phyloP scores from a whole-genome alignment of 2,888 invertebrate species.

The Aleiodes testaceus region DNA sequence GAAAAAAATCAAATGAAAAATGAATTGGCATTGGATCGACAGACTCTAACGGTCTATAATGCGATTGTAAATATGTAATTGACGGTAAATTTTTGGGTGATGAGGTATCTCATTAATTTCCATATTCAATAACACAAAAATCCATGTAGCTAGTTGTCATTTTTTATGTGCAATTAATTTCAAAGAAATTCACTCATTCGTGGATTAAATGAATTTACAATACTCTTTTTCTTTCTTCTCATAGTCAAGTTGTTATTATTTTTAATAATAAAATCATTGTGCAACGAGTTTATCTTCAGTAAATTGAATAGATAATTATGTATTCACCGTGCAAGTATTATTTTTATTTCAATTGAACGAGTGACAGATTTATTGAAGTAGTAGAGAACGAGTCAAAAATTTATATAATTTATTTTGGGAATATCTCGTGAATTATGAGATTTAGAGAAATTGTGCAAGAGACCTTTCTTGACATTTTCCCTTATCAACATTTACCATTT shows the following conservation, averaged over 20 bases:
- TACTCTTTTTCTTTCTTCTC: neutral
- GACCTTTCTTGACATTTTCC: no score
- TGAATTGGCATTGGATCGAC: slow-evolving; percentile 40
- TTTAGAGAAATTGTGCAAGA: no score
- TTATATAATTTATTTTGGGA: no score
- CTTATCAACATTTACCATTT: slow-evolving; percentile 43
- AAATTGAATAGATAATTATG: neutral
- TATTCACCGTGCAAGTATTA: neutral
- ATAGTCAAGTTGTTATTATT: neutral
- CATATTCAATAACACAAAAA: neutral
- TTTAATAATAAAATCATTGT: neutral
- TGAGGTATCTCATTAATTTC: slow-evolving; percentile 18
- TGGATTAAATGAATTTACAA: no score
- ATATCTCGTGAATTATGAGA: no score
- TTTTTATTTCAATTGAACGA: no score
- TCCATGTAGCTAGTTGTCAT: slow-evolving; percentile 13
- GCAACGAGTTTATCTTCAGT: slow-evolving; percentile 13
- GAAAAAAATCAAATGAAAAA: slow-evolving; percentile 9
- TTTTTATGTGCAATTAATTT: neutral
- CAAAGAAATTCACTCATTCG: no score
- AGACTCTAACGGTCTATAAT: slow-evolving; percentile 49
- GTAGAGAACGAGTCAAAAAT: no score
- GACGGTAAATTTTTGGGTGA: slow-evolving; percentile 52
- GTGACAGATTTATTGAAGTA: no score
- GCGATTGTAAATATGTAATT: slow-evolving; percentile 67